These are phyloP conservation scores for Chrysodeixis includens DNA, from an alignment of 2,888 invertebrate species.

Conservation along the genomic window DNA sequence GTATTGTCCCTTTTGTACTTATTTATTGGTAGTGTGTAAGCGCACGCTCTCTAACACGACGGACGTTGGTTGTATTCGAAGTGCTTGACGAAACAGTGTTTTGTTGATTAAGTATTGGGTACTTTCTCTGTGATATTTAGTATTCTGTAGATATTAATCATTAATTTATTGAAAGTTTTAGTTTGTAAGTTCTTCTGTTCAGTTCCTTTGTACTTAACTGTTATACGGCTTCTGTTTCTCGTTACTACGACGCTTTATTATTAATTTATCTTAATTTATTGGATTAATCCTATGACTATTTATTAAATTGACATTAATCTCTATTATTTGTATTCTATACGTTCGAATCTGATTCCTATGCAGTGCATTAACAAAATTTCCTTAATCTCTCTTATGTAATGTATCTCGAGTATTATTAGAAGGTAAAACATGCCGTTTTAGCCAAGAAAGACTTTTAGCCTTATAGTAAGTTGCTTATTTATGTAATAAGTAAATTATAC, in stretches of 20 bases:
- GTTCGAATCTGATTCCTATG: conserved; percentile 64
- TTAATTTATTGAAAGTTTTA: conserved; percentile 86
- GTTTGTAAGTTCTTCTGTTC: conserved; percentile 76
- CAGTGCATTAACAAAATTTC: conserved; percentile 65
- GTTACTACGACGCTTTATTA: conserved; percentile 58
- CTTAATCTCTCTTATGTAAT: conserved; percentile 64
- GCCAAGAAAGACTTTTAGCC: conserved; percentile 86
- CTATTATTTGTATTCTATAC: conserved; percentile 57
- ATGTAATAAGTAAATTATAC: conserved; percentile 72
- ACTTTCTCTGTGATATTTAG: conserved; percentile 89
- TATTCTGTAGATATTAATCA: conserved; percentile 84
- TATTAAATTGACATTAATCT: conserved; percentile 69
- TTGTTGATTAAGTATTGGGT: conserved; percentile 88
- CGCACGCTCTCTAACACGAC: conserved; percentile 71
- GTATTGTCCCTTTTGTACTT: conserved; percentile 69
- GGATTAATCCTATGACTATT: conserved; percentile 64
- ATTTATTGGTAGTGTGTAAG: conserved; percentile 68
- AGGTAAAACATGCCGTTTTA: conserved; percentile 79
- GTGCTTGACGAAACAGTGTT: conserved; percentile 83
- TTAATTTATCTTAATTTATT: conserved; percentile 65
- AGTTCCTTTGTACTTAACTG: conserved; percentile 78
- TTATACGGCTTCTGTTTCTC: conserved; percentile 62
- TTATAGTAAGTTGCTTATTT: conserved; percentile 82
- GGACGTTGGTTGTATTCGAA: conserved; percentile 71
- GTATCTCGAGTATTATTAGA: conserved; percentile 79